Conservation (phyloP, 2,113 vertebrate genomes). For the Carettochelys insculpta region DNA sequence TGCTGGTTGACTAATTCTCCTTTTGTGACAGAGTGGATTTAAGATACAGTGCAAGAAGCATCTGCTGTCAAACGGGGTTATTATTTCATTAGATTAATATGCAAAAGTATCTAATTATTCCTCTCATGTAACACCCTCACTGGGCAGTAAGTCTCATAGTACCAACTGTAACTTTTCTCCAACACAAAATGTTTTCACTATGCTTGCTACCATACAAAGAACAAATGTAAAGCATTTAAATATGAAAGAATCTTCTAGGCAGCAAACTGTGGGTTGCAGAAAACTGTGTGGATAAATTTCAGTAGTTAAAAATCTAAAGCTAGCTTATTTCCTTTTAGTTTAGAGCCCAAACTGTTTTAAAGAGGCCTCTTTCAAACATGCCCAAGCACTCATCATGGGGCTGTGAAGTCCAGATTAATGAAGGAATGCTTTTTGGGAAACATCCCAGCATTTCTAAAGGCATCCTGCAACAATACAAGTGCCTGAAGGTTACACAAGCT, state of each 20-base stretch:
- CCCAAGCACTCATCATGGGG: fast-evolving
- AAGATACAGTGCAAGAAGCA: not conserved
- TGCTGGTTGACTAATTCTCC: not conserved
- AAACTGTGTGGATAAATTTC: not conserved
- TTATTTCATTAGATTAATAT: not conserved
- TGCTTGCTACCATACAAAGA: not conserved
- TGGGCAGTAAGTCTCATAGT: not conserved
- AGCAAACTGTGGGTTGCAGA: not conserved
- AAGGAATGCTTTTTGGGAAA: not conserved
- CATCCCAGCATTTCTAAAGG: not conserved
- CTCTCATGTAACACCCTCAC: not conserved
- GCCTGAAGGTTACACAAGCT: not conserved
- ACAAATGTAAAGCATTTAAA: not conserved
- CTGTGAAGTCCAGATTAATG: not conserved
- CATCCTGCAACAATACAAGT: not conserved
- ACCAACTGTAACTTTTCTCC: not conserved
- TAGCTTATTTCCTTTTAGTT: not conserved
- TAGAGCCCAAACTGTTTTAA: not conserved
- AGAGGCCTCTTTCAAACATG: not conserved
- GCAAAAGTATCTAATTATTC: not conserved
- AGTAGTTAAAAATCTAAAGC: not conserved
- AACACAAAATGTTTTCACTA: not conserved
- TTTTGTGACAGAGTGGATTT: not conserved
- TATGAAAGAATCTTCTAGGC: not conserved
- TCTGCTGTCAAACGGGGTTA: not conserved